These are phyloP conservation scores for Platygyra sinensis DNA, from an alignment of 64 coral and sea anemone species.

Conservation along the genomic window DNA sequence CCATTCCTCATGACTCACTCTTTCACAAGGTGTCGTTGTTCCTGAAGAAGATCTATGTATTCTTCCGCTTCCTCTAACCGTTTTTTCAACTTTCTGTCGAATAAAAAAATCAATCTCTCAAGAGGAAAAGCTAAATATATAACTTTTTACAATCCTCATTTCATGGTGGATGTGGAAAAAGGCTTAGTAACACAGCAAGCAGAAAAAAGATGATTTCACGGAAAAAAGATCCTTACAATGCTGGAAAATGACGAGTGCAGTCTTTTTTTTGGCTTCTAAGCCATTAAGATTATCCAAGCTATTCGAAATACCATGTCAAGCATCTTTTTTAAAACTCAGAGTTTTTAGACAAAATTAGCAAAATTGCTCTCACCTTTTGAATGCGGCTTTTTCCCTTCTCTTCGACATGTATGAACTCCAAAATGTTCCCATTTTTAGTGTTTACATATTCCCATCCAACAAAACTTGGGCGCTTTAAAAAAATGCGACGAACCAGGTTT, in stretches of 20 bases:
- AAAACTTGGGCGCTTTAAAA: background rate
- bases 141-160: too few species aligned
- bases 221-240: too few species aligned
- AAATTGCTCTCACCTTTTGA: background rate
- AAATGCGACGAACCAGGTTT: background rate
- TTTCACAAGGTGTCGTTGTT: background rate
- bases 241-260: too few species aligned
- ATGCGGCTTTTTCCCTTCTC: background rate
- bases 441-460: background rate
- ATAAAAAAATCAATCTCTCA: too few species aligned
- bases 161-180: too few species aligned
- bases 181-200: too few species aligned
- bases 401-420: background rate
- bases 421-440: background rate
- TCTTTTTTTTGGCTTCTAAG: too few species aligned
- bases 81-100: constrained; percentile 10
- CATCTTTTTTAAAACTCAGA: too few species aligned
- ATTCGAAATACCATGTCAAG: too few species aligned
- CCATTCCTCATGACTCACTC: background rate
- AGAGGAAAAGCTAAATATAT: too few species aligned
- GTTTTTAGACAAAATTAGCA: background rate
- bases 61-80: background rate
- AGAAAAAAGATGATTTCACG: too few species aligned
- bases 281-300: too few species aligned
- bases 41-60: constrained; percentile 6